A percentile compares a stretch with the other conserved stretches of the same genome.
phyloP scores from a whole-genome alignment of 2,113 vertebrate genomes.

The Chrysochloris asiatica region DNA sequence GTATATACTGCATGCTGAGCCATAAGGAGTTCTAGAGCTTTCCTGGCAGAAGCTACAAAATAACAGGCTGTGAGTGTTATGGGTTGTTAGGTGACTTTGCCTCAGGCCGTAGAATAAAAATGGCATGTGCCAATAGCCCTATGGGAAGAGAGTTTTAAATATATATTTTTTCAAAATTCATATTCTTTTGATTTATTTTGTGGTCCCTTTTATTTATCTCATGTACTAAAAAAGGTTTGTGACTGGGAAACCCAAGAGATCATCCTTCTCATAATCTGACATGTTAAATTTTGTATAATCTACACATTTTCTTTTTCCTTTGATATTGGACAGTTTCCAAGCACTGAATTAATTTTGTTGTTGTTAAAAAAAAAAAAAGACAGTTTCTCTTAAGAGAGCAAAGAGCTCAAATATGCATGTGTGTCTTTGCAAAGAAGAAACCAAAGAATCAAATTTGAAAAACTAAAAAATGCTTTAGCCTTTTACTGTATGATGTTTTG shows the following conservation, averaged over 20 bases:
- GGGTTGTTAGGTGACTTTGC: constrained; percentile 67
- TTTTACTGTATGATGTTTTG: background rate
- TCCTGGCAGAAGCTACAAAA: constrained; percentile 54
- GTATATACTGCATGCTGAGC: constrained; percentile 17
- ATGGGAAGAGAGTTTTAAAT: constrained; percentile 49
- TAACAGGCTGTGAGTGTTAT: constrained; percentile 66
- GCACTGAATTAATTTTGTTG: constrained; percentile 39
- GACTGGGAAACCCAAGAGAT: background rate
- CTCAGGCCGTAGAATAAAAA: constrained; percentile 68
- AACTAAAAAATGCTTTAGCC: background rate
- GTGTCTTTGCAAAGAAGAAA: background rate
- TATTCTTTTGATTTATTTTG: constrained; percentile 62
- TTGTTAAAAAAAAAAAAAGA: constrained; percentile 23
- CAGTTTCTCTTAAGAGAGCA: background rate
- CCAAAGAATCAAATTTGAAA: constrained; percentile 22
- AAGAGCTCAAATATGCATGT: constrained; percentile 18
- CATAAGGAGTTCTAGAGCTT: constrained; percentile 65
- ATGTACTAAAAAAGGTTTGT: constrained; percentile 30
- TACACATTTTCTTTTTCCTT: constrained; percentile 48
- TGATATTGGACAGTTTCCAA: constrained; percentile 55
- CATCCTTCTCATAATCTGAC: constrained; percentile 1
- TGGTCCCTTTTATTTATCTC: constrained; percentile 43
- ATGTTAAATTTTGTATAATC: constrained; percentile 53
- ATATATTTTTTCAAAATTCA: constrained; percentile 59
- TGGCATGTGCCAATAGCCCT: constrained; percentile 58